These are phyloP conservation scores for Botrylloides violaceus DNA, from an alignment of 23 tunicate species.

Conservation along the genomic window DNA sequence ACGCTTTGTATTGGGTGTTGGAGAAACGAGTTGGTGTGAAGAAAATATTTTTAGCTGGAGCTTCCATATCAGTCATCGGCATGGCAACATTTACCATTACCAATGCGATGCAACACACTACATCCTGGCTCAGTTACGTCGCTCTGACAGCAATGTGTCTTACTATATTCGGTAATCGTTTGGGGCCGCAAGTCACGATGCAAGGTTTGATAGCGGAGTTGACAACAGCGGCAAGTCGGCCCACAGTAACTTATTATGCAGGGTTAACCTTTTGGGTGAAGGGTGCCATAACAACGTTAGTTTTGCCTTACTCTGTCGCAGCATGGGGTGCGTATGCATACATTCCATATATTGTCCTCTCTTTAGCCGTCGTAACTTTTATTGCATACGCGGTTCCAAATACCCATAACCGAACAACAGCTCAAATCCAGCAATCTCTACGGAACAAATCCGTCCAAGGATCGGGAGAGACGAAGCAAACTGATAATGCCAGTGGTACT, in stretches of 20 bases:
- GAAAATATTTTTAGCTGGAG: neutral
- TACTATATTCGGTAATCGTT: slow-evolving; percentile 17
- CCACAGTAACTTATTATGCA: slow-evolving; percentile 8
- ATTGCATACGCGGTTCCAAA: slow-evolving; percentile 9
- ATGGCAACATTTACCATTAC: neutral
- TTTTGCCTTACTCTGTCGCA: slow-evolving; percentile 25
- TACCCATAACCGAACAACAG: slow-evolving; percentile 19
- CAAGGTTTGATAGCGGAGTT: slow-evolving; percentile 20
- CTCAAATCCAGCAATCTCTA: slow-evolving; percentile 20
- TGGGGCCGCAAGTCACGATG: slow-evolving; percentile 16
- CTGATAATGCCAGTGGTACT: too few relatives aligned
- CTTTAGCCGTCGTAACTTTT: neutral
- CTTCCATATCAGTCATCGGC: neutral
- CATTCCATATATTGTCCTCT: slow-evolving; percentile 11
- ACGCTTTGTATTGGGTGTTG: neutral
- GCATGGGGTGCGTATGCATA: slow-evolving; percentile 38
- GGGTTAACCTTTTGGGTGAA: slow-evolving; percentile 27
- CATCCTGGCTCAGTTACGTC: neutral
- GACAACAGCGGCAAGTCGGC: slow-evolving; percentile 27
- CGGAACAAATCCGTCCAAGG: neutral
- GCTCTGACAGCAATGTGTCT: neutral
- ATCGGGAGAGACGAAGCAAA: too few relatives aligned
- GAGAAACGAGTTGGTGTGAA: neutral
- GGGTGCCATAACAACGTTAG: slow-evolving; percentile 8
- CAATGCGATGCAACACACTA: neutral